Base-by-base conservation (phyloP, 2,888 invertebrate genomes). In the Zaprionus bogoriensis region DNA sequence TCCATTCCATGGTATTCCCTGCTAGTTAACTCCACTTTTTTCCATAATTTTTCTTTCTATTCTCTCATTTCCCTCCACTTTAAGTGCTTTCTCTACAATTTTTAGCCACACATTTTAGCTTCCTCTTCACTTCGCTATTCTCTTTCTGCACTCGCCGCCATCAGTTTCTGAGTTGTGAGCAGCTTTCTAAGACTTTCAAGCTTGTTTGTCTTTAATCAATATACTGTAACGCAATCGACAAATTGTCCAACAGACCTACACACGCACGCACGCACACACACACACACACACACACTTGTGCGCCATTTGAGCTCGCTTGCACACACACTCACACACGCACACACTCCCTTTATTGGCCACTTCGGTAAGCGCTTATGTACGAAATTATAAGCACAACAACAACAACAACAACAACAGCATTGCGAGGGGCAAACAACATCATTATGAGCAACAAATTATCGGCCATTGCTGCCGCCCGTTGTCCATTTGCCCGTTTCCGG, bases 361-460 rank as follows among this genome's bases (percentile, higher is more conserved):
- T 79, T 80, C 67, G 59, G 65, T 74, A 79, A 70, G 69, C 72
- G 72, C 79, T 74, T 72, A 68, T 68, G 76, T 77, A 59, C 42
- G 48, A 78, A 87, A 74, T 80, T 79, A 79, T 81, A 77, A 82
- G 77, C 70, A 83, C 73, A 52, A 52, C 19, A 54, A 23, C 46
- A 39, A 19, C 52, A 42, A 25, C 27, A 52, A 12, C 46, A 44
- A 7, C 32, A 48, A 25, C 53, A 57, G 50, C 74, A 72, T 72
- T 74, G 79, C 87, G 87, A 82, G 79, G 77, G 79, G 68, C 73
- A 76, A 73, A n/a, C 53, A 57, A 53, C 74, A 72, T 72, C 76
- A 80, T 82, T 82, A 82, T 80, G 77, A 80, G 68, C 73, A 76
- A 73, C 77, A 81, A 74, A 82, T 77, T 84, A 84, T 75, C 82